Evolutionary conservation across 2,888 invertebrate genomes (phyloP), one percentile per base, ranked within the genome.

Genomic region (Eretmocerus hayati): DNA sequence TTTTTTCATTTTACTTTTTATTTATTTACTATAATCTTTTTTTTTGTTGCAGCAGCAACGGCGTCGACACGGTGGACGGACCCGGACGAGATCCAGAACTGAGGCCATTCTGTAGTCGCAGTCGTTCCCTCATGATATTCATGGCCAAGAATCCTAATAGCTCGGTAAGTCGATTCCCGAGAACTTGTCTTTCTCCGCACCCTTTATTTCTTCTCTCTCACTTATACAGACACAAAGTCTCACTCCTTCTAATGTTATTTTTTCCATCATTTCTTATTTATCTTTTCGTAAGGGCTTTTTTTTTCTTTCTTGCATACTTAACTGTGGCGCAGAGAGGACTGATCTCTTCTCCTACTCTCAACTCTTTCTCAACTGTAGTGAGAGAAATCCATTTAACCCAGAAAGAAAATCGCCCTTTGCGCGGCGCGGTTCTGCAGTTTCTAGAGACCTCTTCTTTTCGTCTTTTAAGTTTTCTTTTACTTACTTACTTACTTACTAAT

Each of bases 81-180:
- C 67, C 68, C 61, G 66, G 65, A 57, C 66, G 69, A 65, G 71
- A 69, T 67, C 69, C 66, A 54, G 71, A 71, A 63, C 58, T 66
- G 58, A 71, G 71, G 69, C 71, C 71, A 59, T 71, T 71, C 60
- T 69, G 70, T 60, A 67, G 66, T 61, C 71, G 67, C 61, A 69
- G 63, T 63, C 69, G 69, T 58, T 68, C 70, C 59, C 64, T 70
- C 58, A 65, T 65, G 67, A 67, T 64, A 61, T 69, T 69, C 62
- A 68, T 66, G 67, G 65, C 67, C 57, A 71, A 69, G 64, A 71
- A 68, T 66, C 61, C 66, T 58, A 67, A 67, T 56, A 64, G 61
- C 58, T 63, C 64, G 65, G 71, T 71, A 62, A 64, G 61, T 58
- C 53, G 42, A 45, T 52, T 50, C 42, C 42, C 38, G 40, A 23